Conservation (phyloP, 2,113 vertebrate species). For the Sterrhoptilus dennistouni region DNA sequence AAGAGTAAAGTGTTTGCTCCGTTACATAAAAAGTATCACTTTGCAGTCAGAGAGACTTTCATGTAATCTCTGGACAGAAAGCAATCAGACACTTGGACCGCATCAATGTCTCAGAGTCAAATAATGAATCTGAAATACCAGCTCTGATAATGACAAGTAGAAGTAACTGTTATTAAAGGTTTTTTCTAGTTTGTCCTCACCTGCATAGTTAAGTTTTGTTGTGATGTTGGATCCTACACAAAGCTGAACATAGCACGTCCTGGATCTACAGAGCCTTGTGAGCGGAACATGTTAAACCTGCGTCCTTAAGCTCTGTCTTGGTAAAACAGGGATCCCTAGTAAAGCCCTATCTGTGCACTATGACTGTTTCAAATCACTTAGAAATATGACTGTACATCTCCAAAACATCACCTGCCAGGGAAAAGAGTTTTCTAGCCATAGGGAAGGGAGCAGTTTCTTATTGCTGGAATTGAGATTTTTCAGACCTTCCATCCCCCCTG, state of each 20-base stretch:
- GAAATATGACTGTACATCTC: slow-evolving; percentile 1
- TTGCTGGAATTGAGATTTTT: background rate
- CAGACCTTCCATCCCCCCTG: slow-evolving; percentile 30
- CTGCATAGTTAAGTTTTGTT: background rate
- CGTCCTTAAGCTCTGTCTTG: background rate
- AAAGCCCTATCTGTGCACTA: background rate
- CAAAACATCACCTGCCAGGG: background rate
- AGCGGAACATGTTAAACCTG: background rate
- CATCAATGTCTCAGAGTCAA: background rate
- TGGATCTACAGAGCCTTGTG: background rate
- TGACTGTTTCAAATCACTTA: background rate
- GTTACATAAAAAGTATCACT: background rate
- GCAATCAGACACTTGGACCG: background rate
- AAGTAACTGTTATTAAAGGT: background rate
- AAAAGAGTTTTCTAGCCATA: slow-evolving; percentile 25
- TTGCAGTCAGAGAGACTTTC: background rate
- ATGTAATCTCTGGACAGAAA: background rate
- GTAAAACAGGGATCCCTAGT: background rate
- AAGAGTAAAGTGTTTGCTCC: background rate
- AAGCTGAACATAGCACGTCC: background rate
- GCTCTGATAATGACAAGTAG: background rate
- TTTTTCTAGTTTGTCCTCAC: background rate
- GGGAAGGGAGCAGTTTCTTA: slow-evolving; percentile 12
- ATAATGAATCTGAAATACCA: background rate
- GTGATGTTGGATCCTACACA: background rate